phyloP scores from a whole-genome alignment of 2,797 vertebrate genomes.

The Tolypeutes matacus region DNA sequence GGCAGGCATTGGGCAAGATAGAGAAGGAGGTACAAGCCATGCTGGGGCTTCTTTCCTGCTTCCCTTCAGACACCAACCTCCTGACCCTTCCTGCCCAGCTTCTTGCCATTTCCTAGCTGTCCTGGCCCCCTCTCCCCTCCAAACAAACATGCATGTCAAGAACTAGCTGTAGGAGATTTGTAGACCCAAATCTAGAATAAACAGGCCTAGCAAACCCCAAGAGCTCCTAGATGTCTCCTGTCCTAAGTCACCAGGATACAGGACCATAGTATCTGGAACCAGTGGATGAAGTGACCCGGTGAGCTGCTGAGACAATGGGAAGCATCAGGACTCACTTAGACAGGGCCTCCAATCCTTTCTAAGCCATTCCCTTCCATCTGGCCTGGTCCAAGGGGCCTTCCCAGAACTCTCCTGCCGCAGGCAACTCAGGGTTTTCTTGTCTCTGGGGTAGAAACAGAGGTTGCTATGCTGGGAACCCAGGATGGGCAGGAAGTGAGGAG shows the following conservation, averaged over 20 bases:
- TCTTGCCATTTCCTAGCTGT: background rate
- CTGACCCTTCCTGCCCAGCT: background rate
- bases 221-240: background rate
- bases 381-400: background rate
- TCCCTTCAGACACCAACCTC: no score
- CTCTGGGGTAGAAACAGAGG: slow-evolving; percentile 79
- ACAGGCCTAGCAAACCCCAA: background rate
- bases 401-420: background rate
- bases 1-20: background rate
- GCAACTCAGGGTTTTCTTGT: background rate
- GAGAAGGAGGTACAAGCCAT: background rate
- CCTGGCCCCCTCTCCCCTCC: background rate
- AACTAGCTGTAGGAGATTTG: background rate
- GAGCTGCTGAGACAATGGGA: background rate
- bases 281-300: background rate
- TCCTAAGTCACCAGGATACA: background rate
- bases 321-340: background rate
- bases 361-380: background rate
- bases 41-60: background rate
- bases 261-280: background rate
- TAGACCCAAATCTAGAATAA: background rate
- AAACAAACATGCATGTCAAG: background rate
- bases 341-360: background rate
- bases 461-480: slow-evolving; percentile 45
- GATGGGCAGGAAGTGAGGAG: background rate